Evolutionary conservation across 2,113 vertebrate genomes (phyloP), one percentile per base, ranked within the genome.

Genomic region (Lagopus muta): DNA sequence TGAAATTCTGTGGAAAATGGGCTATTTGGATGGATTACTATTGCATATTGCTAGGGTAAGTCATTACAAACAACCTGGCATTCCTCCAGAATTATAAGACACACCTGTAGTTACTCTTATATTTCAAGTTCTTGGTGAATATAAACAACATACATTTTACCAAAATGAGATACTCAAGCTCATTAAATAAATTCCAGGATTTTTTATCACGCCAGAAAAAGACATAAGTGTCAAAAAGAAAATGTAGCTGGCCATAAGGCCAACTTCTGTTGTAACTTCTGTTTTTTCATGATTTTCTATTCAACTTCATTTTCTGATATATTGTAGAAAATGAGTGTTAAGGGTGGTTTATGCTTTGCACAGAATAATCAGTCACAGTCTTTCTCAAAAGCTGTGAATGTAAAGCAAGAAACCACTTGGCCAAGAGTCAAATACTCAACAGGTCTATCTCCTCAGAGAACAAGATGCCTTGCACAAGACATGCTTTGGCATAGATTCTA

Each of bases 331-430:
- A 83, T 6, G n/a, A 80, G 72, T 43, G 47, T 69, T 88, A 90
- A 77, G 60, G 28, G 60, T 88, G 47, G 28, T 86, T 94, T 94
- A 65, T 86, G 34, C 69, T 94, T 93, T 95, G 64, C 88, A 93
- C 11, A 5, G 88, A 80, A 95, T 94, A 91, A 93, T 95, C 88
- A 95, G 78, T 73, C 60, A 82, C 70, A 85, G 76, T 55, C 80
- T 81, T 77, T 88, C 88, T 76, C 80, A 92, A 94, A 96, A 96
- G 57, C 90, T 94, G 86, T 88, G 92, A 96, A 88, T 94, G 76
- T 90, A 93, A 96, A 95, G 69, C 66, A 88, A 95, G 92, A 93
- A 96, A 96, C 88, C 34, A 81, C 88, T 93, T 96, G 96, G 93
- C 92, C 65, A 83, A 74, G 79, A 75, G 1, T 93, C 92, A 95